phyloP scores from a whole-genome alignment of 2,113 vertebrate genomes.

The Myrmophylax atrothorax region DNA sequence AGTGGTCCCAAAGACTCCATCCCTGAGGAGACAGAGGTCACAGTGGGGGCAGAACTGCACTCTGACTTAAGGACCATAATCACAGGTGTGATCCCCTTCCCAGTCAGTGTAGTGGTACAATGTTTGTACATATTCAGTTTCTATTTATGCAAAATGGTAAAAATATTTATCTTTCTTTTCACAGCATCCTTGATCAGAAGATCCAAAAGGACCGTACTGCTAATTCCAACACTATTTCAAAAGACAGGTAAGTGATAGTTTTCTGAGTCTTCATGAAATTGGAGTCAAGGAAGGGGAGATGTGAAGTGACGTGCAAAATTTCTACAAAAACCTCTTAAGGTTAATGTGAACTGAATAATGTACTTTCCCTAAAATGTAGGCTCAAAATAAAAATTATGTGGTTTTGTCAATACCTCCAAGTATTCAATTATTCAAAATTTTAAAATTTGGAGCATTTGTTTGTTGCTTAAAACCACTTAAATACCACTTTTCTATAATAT shows the following conservation, averaged over 20 bases:
- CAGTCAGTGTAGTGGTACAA: too few relatives aligned
- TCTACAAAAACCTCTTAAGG: background rate
- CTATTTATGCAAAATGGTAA: background rate
- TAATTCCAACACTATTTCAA: background rate
- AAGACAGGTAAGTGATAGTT: background rate
- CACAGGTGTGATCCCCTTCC: background rate
- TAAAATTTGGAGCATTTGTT: background rate
- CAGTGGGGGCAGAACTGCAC: background rate
- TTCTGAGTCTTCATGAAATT: background rate
- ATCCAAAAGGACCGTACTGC: background rate
- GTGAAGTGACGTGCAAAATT: background rate
- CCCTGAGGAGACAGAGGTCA: background rate
- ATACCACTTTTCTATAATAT: background rate
- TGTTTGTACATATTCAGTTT: background rate
- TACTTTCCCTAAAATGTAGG: background rate
- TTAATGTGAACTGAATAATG: background rate
- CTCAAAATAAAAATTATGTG: background rate
- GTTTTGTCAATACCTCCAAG: background rate
- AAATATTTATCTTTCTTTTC: background rate
- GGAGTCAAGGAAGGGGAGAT: background rate
- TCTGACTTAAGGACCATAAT: fast-evolving
- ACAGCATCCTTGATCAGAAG: background rate
- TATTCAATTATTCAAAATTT: background rate
- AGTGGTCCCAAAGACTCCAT: background rate
- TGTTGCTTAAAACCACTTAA: background rate